Base-by-base conservation (phyloP, 2,113 vertebrate genomes). In the Dipodomys spectabilis region DNA sequence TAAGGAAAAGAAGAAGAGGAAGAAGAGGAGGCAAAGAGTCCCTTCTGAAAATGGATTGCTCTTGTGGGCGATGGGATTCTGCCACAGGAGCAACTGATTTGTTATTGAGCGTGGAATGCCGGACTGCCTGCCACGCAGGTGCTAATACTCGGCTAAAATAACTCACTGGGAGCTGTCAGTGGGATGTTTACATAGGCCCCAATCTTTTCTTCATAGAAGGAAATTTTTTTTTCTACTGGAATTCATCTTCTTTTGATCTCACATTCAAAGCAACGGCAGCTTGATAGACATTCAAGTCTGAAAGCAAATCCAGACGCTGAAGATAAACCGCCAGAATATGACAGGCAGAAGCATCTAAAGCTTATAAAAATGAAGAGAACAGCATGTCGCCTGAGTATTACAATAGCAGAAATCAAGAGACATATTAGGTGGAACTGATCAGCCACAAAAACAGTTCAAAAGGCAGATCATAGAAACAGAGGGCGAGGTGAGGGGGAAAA, bases 181-280 rank as follows among this genome's bases (percentile, higher is more conserved):
- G 98, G 98, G 93, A 98, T 98, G 99, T 99, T 99, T 99, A 99
- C 98, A 98, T 97, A 99, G 98, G 98, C 98, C 98, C 98, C 98
- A 98, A 98, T 99, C 98, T 98, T 98, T 98, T 98, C 98, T 98
- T 98, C 98, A 98, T 98, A 98, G 97, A 98, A 98, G 98, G 98
- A 98, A 98, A 98, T 97, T 98, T 98, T 98, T 98, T 98, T 98
- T 98, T 98, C 98, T 98, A 98, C 97, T 98, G 98, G 98, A 98
- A 98, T 98, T 98, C 98, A 98, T 98, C 98, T 98, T 98, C 98
- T 98, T 98, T 99, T 98, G 98, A 99, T 99, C 98, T 98, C 97
- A 97, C 98, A 98, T 98, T 99, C 98, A 99, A 98, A 99, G 98
- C 98, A 98, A 98, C 98, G 97, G 98, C 98, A 98, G 98, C 98